Evolutionary conservation across 64 coral and sea anemone genomes (phyloP).

Genomic region (Montipora capricornis): DNA sequence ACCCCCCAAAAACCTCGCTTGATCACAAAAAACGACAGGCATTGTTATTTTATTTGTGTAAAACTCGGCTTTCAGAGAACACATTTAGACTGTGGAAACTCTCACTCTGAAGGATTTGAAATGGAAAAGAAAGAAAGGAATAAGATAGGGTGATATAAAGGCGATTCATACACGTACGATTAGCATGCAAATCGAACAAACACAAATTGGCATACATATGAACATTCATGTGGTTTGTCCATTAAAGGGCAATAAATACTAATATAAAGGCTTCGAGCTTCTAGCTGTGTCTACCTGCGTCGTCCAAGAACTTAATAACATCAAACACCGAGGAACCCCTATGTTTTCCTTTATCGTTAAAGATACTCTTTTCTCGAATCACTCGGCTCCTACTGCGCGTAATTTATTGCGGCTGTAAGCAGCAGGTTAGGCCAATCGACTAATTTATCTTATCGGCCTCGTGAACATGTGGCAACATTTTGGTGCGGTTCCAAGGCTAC

Average conservation of each 20-base stretch:
- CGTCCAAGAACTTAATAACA: conserved; percentile 59
- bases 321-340: conserved; percentile 42
- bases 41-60: neutral
- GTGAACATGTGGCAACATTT: conserved; percentile 39
- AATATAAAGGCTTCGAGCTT: neutral
- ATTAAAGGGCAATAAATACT: conserved; percentile 7
- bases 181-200: neutral
- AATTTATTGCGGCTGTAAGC: conserved; percentile 12
- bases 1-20: neutral
- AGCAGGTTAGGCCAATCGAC: neutral
- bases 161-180: neutral
- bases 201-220: neutral
- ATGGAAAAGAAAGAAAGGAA: neutral
- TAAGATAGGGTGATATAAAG: conserved; percentile 1
- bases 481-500: neutral
- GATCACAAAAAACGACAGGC: neutral
- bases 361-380: conserved; percentile 42
- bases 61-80: neutral
- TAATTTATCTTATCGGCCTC: conserved; percentile 34
- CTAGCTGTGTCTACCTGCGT: conserved; percentile 50
- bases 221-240: neutral
- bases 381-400: conserved; percentile 43
- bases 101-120: neutral
- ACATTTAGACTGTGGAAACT: conserved; percentile 11
- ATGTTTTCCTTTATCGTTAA: conserved; percentile 44